Percentiles rank a stretch among this genome's conserved stretches.
phyloP scores from a whole-genome alignment of 2,113 vertebrate species.

The Boulengeromyrus knoepffleri region DNA sequence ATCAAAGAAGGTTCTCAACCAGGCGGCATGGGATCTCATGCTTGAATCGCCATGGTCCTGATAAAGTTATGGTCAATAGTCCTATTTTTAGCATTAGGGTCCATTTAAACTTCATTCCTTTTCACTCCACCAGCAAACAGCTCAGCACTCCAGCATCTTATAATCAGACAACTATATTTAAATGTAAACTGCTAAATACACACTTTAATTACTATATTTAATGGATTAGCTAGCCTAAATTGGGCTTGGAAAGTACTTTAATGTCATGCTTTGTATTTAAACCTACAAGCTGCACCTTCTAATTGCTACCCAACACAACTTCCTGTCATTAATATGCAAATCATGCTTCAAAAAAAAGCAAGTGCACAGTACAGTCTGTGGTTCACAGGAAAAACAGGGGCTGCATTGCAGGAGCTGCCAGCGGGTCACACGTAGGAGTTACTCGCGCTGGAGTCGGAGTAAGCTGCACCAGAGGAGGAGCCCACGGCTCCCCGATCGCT shows the following conservation, averaged over 20 bases:
- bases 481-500: neutral
- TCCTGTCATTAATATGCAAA: neutral
- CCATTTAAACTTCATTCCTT: neutral
- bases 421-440: neutral
- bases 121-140: neutral
- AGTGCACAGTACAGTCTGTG: neutral
- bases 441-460: neutral
- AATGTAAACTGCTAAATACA: neutral
- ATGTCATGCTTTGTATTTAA: neutral
- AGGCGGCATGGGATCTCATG: neutral
- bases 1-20: neutral
- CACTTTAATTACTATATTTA: conserved; percentile 1
- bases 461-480: neutral
- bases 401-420: neutral
- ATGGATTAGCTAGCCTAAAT: neutral
- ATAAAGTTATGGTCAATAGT: neutral
- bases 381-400: neutral
- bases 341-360: neutral
- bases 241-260: neutral
- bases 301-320: neutral
- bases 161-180: neutral
- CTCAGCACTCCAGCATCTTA: neutral
- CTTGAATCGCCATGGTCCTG: neutral
- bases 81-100: neutral
- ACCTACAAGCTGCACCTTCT: neutral